A percentile compares a stretch with the other conserved stretches of the same genome.
These are phyloP conservation scores for Ptilodon capucinus DNA, from an alignment of 2,888 invertebrate species.

Conservation along the genomic window DNA sequence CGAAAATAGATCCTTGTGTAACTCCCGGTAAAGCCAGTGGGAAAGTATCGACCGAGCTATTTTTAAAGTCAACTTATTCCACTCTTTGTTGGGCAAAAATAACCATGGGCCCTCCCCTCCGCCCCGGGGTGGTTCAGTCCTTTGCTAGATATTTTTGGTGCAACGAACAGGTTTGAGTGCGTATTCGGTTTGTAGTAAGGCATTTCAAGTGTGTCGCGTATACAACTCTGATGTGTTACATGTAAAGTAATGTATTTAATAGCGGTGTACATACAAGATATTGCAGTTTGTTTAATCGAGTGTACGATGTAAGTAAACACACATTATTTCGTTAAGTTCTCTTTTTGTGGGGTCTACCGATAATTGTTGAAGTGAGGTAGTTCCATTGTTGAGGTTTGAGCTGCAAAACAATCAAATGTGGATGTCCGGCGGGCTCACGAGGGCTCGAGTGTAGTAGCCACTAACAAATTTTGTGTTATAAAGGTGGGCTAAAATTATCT, in stretches of 20 bases:
- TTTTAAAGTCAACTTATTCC: constrained; percentile 61
- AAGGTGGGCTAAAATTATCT: constrained; percentile 7
- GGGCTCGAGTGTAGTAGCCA: no score
- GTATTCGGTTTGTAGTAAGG: constrained; percentile 21
- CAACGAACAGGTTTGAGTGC: constrained; percentile 13
- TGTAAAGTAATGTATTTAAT: not conserved
- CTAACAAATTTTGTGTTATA: constrained; percentile 2
- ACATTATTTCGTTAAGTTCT: no score
- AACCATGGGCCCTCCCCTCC: constrained; percentile 49
- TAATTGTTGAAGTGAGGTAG: no score
- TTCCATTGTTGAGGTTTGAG: no score
- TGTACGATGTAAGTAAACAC: no score
- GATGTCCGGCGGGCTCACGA: no score
- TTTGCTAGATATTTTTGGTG: constrained; percentile 36
- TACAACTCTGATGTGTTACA: constrained; percentile 5
- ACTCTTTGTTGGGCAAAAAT: constrained; percentile 68
- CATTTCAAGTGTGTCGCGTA: constrained; percentile 29
- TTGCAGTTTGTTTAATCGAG: no score
- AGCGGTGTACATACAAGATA: not conserved
- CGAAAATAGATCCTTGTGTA: constrained; percentile 64
- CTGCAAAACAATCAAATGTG: no score
- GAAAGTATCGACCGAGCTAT: constrained; percentile 67
- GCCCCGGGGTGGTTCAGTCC: constrained; percentile 40
- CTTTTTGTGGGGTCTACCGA: no score
- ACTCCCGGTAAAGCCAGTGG: constrained; percentile 60